Base-by-base conservation (phyloP, 2,113 vertebrate species). In the Bungarus multicinctus region DNA sequence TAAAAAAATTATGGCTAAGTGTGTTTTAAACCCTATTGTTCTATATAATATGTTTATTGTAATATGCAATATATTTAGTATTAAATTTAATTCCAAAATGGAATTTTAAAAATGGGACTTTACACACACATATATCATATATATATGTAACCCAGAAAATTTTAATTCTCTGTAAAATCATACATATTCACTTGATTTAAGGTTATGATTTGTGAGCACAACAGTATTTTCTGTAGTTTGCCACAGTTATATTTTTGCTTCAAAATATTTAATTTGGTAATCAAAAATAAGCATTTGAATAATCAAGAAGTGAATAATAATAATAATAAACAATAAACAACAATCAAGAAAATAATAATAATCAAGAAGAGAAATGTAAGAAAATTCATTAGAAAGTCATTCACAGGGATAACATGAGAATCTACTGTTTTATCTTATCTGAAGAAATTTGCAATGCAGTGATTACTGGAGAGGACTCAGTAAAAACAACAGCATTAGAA, bases 21-120 rank as follows among this genome's bases (percentile, higher is more conserved):
- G 23, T 5, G 95, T 12, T 86, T 55, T 55, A 87, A 94, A 95
- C 0, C 53, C 57, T 93, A 53, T 94, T 94, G 10, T 89, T 96
- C 58, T 27, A 25, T 60, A 60, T 9, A 27, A 60, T 30, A 27
- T 60, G 3, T 64, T 64, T 64, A 30, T 64, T 64, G 60, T 30
- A 64, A 25, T 92, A 95, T 94, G 90, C 89, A 34, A 34, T 91
- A 92, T 94, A 91, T n/a, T 2, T 92, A 2, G 69, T 43, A 20
- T 9, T 94, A 93, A n/a, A 88, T 5, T 10, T 25, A 92, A 89
- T 92, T 92, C 53, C 39, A 92, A 85, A 93, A 90, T 91, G n/a
- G 9, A 91, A 25, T 90, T 95, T 30, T 64, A 88, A 93, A 90
- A 89, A 3, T 53, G 22, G 22, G 22, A 53, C 69, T 34, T 81